Percentiles rank a stretch among this genome's conserved stretches.
phyloP scores from a whole-genome alignment of 2,888 invertebrate species.

The Chymomyza caudatula region DNA sequence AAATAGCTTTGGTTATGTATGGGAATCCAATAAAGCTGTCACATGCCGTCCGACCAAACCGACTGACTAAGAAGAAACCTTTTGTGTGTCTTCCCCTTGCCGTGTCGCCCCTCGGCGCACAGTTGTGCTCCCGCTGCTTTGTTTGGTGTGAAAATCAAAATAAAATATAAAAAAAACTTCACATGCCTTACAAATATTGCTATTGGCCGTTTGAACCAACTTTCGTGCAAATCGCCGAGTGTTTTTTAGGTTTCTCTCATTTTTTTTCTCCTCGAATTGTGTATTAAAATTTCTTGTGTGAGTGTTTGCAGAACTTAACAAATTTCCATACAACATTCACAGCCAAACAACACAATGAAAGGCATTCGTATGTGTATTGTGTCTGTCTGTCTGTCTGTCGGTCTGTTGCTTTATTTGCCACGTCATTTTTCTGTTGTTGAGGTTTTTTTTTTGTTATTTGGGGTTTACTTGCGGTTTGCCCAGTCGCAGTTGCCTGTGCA shows the following conservation, averaged over 20 bases:
- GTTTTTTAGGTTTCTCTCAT: constrained; percentile 49
- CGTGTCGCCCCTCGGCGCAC: too few species aligned
- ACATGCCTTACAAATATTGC: constrained; percentile 30
- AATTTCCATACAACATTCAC: constrained; percentile 69
- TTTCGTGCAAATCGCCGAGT: constrained; percentile 65
- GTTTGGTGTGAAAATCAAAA: constrained; percentile 60
- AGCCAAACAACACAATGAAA: constrained; percentile 57
- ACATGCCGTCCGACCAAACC: constrained; percentile 49
- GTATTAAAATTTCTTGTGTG: neutral
- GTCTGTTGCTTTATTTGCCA: constrained; percentile 59
- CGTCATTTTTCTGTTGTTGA: constrained; percentile 53
- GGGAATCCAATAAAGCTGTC: constrained; percentile 68
- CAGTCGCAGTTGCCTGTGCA: constrained; percentile 16
- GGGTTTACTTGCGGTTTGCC: constrained; percentile 59
- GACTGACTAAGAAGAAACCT: constrained; percentile 12
- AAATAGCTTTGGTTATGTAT: constrained; percentile 58
- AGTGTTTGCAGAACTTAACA: constrained; percentile 68
- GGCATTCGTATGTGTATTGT: constrained; percentile 26
- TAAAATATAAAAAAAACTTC: constrained; percentile 51
- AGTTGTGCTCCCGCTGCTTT: constrained; percentile 16
- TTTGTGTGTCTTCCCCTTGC: constrained; percentile 44
- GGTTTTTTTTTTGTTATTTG: constrained; percentile 16
- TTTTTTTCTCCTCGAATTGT: constrained; percentile 5
- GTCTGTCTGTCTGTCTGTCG: neutral
- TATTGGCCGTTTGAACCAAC: constrained; percentile 47